Conservation (phyloP, 2,113 vertebrate species). For the Thinocorus orbignyianus region DNA sequence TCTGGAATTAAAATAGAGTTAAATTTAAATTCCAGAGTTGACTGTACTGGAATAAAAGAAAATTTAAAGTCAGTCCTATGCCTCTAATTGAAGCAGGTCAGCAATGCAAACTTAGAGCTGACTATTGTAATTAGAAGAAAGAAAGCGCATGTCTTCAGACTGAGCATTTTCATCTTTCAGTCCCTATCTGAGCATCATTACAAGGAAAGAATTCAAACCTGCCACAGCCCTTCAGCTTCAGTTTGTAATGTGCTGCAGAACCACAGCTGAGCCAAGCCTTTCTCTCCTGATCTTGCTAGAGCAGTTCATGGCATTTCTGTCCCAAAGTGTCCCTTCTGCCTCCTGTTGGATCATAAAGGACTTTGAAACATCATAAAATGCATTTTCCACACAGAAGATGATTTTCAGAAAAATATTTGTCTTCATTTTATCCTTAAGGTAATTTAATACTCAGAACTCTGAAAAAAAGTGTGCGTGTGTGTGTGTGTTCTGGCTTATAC, state of each 20-base stretch:
- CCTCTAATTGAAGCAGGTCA: background rate
- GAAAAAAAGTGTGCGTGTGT: background rate
- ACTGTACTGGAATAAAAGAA: background rate
- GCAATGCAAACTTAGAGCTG: background rate
- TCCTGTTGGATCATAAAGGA: background rate
- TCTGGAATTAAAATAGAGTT: background rate
- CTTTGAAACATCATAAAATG: background rate
- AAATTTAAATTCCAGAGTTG: background rate
- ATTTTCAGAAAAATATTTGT: background rate
- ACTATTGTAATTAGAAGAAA: background rate
- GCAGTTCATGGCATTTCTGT: background rate
- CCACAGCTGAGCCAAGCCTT: background rate
- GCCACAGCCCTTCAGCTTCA: background rate
- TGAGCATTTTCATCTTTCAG: constrained; percentile 27
- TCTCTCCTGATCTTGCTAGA: background rate
- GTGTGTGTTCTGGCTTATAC: background rate
- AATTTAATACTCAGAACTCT: background rate
- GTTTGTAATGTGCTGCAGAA: background rate
- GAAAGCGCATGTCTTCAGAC: background rate
- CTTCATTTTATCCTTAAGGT: background rate
- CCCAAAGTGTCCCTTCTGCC: background rate
- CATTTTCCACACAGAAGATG: background rate
- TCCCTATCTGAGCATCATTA: constrained; percentile 2
- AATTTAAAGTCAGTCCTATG: background rate
- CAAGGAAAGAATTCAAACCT: constrained; percentile 5